Base-by-base conservation (phyloP, 1,140 invertebrate genomes). In the Trachymyrmex cornetzi region DNA sequence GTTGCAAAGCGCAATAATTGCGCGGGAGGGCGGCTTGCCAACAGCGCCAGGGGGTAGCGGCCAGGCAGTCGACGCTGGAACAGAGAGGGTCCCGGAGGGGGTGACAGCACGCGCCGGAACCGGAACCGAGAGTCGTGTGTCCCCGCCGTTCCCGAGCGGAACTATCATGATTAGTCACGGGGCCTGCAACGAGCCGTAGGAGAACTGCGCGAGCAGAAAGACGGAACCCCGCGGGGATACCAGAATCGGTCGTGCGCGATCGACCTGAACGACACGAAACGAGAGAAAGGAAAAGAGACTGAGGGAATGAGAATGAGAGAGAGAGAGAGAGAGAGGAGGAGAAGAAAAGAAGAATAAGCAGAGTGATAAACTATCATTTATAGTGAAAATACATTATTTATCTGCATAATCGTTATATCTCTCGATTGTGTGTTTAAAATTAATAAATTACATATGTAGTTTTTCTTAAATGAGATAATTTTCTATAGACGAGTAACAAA, bases 141-240 rank as follows among this genome's bases (percentile, higher is more conserved):
- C 95, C 92, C 93, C 90, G 93, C 93, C 94, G 93, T 95, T 95
- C 94, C 93, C 94, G 91, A 90, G 91, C 95, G 95, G 94, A 95
- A 95, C 95, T 95, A 95, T 95, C 94, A 94, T 95, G 95, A 95
- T 95, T 95, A 95, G 95, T 95, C 95, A 95, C 93, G 94, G 93
- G 87, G 90, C 89, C 89, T 93, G 92, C 92, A 93, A 92, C 91
- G 92, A 92, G 90, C 89, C 88, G 87, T 90, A 85, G 59, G 86
- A 90, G 89, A 77, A 85, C 57, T 67, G 59, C 50, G 71, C 59
- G 71, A 85, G 72, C 71, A 88, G 87, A 90, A 89, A 91, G 89
- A 89, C 90, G 87, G 50, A 87, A 81, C 72, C 79, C 74, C 66
- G 44, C 53, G 57, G 30, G 61, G 63, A 55, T 72, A 61, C 61